These are phyloP conservation scores for Typhlichthys subterraneus DNA, from an alignment of 2,797 vertebrate genomes.

Conservation along the genomic window DNA sequence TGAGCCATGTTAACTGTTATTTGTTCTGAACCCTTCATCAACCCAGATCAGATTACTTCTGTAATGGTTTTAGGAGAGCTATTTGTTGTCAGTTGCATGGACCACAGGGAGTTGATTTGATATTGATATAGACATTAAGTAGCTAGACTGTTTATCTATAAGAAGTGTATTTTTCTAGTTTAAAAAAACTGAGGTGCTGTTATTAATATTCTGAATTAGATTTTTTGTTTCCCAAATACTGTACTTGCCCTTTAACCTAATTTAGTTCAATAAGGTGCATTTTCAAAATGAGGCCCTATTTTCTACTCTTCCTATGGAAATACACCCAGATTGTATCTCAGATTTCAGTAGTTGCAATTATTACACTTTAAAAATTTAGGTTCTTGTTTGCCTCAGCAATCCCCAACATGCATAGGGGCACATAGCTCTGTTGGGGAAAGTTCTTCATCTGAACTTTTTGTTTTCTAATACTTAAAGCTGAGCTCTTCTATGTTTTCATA, in stretches of 20 bases:
- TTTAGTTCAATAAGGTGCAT: conserved; percentile 48
- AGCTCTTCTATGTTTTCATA: neutral
- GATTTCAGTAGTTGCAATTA: conserved; percentile 8
- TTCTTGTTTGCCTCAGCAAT: neutral
- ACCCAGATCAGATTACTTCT: conserved; percentile 21
- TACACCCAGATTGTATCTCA: conserved; percentile 2
- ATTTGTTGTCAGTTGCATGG: conserved; percentile 53
- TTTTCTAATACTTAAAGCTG: conserved; percentile 5
- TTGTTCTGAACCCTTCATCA: conserved; percentile 33
- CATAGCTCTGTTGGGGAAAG: neutral
- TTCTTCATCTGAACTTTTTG: conserved; percentile 4
- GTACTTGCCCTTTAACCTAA: neutral
- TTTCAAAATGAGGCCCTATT: conserved; percentile 56
- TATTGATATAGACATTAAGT: conserved; percentile 40
- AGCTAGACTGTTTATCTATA: conserved; percentile 29
- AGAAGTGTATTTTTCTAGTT: conserved; percentile 71
- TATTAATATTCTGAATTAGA: too few species aligned
- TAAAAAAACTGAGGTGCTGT: conserved; percentile 20
- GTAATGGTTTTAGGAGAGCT: conserved; percentile 39
- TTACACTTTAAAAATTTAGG: conserved; percentile 13
- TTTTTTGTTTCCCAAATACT: too few species aligned
- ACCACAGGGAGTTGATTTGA: conserved; percentile 42
- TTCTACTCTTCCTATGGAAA: conserved; percentile 65
- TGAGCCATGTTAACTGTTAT: conserved; percentile 41
- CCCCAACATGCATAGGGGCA: neutral